Evolutionary conservation across 2,888 invertebrate genomes (phyloP), one percentile per base, ranked within the genome.

Genomic region (Drosophila paracracens): DNA sequence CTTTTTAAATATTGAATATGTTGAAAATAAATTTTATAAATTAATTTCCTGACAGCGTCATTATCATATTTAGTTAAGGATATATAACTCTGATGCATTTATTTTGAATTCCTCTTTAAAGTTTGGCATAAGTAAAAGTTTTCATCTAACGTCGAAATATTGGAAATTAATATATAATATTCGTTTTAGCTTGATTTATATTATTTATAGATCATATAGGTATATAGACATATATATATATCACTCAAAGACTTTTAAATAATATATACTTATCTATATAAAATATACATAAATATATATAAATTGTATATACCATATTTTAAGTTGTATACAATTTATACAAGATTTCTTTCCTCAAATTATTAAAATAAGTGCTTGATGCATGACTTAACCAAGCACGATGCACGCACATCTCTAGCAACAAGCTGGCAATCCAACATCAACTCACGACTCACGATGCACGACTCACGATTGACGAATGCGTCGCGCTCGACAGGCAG

Each of bases 381-480:
- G 40, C 21, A 0, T 11, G 21, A 29, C 31, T 4, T 10, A 16
- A 1, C 7, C 21, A n/a, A 38, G 25, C 56, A 33, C 60, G 57
- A 27, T 4, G 5, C 0, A 13, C 0, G 18, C 43, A 16, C 67
- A 67, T 33, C 67, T 33, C 68, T 50, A 25, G n/a, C n/a, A 48
- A 25, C 27, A 29, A 36, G 33, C 25, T 59, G 50, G 48, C 50
- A 56, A 31, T 48, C 25, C 27, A 36, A 36, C 65, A 36, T 43
- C 62, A 43, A 65, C 36, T 43, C 29, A 54, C 31, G 36, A 63
- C 27, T 21, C 38, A 35, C 56, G 29, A 56, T 56, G 68, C 75
- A 77, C 79, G 79, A 75, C 25, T 27, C 43, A 35, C 56, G 29
- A 56, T 62, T 78, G 77, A 79, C 79, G 79, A 75, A 78, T 70